Evolutionary conservation across 2,113 vertebrate species (phyloP).

Genomic region (Silurus meridionalis): DNA sequence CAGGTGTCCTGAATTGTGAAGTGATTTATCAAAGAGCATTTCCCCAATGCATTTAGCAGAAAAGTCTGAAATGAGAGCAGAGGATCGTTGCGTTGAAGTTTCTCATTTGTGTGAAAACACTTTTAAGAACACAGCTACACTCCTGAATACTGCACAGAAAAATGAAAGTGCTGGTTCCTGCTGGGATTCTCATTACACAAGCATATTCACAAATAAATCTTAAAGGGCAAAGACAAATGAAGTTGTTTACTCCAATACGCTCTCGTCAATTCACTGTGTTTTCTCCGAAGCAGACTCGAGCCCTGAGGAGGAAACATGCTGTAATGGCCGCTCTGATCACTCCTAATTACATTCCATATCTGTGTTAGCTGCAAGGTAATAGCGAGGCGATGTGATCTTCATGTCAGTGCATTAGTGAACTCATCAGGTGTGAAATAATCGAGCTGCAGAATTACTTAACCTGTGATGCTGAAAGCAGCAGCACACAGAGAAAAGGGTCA

Average conservation of each 20-base stretch:
- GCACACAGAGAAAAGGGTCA: neutral
- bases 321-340: conserved; percentile 11
- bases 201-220: conserved; percentile 55
- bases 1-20: neutral
- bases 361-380: neutral
- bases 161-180: conserved; percentile 59
- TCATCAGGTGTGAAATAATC: neutral
- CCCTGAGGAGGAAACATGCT: neutral
- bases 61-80: neutral
- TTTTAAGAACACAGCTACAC: conserved; percentile 55
- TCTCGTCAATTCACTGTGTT: conserved; percentile 42
- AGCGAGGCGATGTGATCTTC: neutral
- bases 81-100: conserved; percentile 56
- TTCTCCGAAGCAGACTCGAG: conserved; percentile 13
- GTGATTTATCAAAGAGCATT: neutral
- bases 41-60: neutral
- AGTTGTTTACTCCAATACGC: conserved; percentile 51
- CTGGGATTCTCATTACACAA: conserved; percentile 64
- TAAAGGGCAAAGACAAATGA: conserved; percentile 57
- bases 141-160: conserved; percentile 52
- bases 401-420: conserved; percentile 38
- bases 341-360: conserved; percentile 15
- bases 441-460: conserved; percentile 15
- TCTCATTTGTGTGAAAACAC: conserved; percentile 25
- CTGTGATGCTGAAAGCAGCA: neutral